Evolutionary conservation across 2,113 vertebrate species (phyloP).

Genomic region (Myotis yumanensis): DNA sequence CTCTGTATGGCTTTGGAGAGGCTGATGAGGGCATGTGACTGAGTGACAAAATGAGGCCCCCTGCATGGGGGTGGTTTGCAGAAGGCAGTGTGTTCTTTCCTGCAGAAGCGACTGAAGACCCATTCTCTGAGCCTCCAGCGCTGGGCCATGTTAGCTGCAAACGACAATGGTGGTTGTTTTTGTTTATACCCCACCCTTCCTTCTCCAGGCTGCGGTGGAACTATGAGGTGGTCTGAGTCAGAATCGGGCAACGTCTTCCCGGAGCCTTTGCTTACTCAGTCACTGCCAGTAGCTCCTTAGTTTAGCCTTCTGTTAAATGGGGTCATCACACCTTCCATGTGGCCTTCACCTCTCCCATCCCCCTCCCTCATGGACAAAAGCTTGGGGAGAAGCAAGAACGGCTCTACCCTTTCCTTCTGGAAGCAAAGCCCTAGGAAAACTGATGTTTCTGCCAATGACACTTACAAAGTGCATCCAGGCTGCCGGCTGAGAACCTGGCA

Average conservation of each 20-base stretch:
- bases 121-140: not conserved
- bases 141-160: not conserved
- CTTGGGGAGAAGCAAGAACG: not conserved
- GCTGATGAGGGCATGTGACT: not conserved
- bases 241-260: not conserved
- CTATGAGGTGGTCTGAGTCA: not conserved
- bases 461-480: not conserved
- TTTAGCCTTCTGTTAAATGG: not conserved
- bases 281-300: not conserved
- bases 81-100: not conserved
- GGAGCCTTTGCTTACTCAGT: not conserved
- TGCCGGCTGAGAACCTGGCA: fast-evolving
- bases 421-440: not conserved
- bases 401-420: not conserved
- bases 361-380: not conserved
- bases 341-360: not conserved
- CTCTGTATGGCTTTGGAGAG: not conserved
- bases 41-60: not conserved
- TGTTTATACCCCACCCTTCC: not conserved
- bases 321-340: not conserved
- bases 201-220: not conserved
- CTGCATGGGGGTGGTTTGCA: not conserved
- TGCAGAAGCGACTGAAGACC: not conserved
- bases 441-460: not conserved
- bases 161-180: not conserved